Conservation (phyloP, 2,888 invertebrate species). For the Polyommatus icarus region DNA sequence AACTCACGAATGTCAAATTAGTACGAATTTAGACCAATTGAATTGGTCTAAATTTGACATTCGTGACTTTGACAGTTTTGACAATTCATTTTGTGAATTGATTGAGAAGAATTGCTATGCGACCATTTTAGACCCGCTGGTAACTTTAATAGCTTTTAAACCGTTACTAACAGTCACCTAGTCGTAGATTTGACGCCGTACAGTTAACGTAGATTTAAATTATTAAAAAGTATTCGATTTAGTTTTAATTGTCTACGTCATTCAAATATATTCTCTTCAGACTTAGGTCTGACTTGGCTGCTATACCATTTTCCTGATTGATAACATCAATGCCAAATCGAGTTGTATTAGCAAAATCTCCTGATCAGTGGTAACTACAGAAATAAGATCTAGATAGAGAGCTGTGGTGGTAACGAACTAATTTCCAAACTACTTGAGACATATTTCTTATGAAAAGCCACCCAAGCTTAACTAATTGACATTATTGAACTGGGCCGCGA, state of each 20-base stretch:
- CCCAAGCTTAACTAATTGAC: conserved; percentile 20
- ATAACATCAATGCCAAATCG: not conserved
- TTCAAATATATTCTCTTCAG: not conserved
- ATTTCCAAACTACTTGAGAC: not conserved
- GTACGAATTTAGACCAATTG: no score
- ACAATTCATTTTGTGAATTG: no score
- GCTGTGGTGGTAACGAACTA: no score
- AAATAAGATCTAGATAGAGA: no score
- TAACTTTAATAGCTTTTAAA: not conserved
- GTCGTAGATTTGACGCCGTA: not conserved
- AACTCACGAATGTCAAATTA: no score
- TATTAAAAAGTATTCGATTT: not conserved
- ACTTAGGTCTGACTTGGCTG: not conserved
- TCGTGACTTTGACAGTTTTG: no score
- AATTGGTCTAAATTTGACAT: no score
- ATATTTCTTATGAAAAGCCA: conserved; percentile 10
- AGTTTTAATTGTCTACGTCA: no score
- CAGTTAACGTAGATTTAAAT: no score
- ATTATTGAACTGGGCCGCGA: conserved; percentile 7
- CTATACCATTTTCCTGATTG: not conserved
- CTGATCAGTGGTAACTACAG: not conserved
- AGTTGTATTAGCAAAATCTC: not conserved
- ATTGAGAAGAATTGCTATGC: no score
- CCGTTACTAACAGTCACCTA: not conserved
- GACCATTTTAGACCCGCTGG: no score